These are phyloP conservation scores for Orbicella faveolata DNA, from an alignment of 64 coral and sea anemone species.

Conservation along the genomic window DNA sequence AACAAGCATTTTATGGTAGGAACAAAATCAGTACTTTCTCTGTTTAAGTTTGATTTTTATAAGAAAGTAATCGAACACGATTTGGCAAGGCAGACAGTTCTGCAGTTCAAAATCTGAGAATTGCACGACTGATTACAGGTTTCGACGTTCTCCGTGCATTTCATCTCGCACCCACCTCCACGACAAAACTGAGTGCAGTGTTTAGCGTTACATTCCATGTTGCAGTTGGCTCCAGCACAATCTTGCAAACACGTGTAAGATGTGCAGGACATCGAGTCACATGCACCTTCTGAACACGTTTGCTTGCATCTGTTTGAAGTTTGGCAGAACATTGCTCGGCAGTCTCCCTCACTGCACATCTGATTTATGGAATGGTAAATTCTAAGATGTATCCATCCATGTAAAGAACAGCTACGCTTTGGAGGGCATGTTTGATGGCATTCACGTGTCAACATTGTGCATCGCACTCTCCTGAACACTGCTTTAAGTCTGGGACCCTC, in stretches of 20 bases:
- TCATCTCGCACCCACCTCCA: conserved; percentile 73
- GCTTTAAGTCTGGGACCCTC: conserved; percentile 39
- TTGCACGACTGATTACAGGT: conserved; percentile 73
- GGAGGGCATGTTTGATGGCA: conserved; percentile 69
- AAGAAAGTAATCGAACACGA: conserved; percentile 64
- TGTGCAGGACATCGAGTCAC: conserved; percentile 69
- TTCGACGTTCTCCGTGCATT: conserved; percentile 58
- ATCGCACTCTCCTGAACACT: conserved; percentile 44
- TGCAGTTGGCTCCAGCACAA: conserved; percentile 63
- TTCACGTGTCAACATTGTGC: conserved; percentile 29
- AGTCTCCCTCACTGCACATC: conserved; percentile 47
- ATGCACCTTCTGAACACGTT: conserved; percentile 67
- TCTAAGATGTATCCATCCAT: conserved; percentile 39
- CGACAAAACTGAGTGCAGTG: conserved; percentile 78
- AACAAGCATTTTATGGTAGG: background rate
- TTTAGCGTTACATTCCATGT: conserved; percentile 73
- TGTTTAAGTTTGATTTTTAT: background rate
- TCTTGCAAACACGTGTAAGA: conserved; percentile 68
- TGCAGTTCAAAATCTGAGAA: conserved; percentile 47
- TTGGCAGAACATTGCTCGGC: conserved; percentile 42
- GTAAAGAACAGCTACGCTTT: conserved; percentile 67
- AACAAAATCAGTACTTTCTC: background rate
- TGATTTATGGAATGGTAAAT: conserved; percentile 45
- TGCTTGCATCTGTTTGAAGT: conserved; percentile 63
- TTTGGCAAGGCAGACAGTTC: conserved; percentile 75